Evolutionary conservation across 2,797 vertebrate genomes (phyloP).

Genomic region (Acanthopagrus latus): DNA sequence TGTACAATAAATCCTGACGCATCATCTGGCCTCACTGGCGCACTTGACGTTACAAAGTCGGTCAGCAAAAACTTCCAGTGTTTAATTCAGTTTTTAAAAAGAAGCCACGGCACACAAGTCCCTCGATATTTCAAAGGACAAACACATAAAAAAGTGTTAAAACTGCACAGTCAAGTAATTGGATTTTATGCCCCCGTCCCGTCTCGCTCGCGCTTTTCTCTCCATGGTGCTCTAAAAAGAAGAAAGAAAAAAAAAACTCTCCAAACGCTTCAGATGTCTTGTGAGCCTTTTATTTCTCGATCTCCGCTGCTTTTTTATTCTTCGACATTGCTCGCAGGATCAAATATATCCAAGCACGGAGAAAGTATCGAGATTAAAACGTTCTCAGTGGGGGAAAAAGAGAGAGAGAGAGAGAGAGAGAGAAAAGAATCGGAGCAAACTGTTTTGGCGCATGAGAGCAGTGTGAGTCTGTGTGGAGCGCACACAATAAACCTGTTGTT

Average conservation of each 20-base stretch:
- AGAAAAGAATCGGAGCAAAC: conserved; percentile 72
- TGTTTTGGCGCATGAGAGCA: conserved; percentile 87
- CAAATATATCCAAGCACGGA: conserved; percentile 81
- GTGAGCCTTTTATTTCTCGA: conserved; percentile 81
- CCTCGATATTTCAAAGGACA: conserved; percentile 72
- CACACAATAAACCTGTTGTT: conserved; percentile 93
- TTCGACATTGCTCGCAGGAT: conserved; percentile 81
- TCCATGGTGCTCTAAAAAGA: conserved; percentile 79
- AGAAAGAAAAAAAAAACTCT: conserved; percentile 58
- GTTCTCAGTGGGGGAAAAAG: conserved; percentile 63
- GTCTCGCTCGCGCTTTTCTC: conserved; percentile 82
- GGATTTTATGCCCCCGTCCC: conserved; percentile 86
- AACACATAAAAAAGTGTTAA: conserved; percentile 81
- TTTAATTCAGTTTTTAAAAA: conserved; percentile 60
- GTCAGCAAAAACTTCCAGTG: conserved; percentile 65
- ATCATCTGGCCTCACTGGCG: conserved; percentile 50
- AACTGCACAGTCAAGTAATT: conserved; percentile 85
- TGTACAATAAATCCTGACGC: conserved; percentile 42
- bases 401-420: not conserved
- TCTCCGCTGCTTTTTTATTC: conserved; percentile 77
- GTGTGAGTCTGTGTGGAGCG: conserved; percentile 81
- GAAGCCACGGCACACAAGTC: conserved; percentile 58
- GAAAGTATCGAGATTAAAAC: conserved; percentile 85
- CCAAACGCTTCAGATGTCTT: conserved; percentile 80
- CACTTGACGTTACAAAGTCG: conserved; percentile 46